Base-by-base conservation (phyloP, 2,113 vertebrate species). In the Microtus pennsylvanicus region DNA sequence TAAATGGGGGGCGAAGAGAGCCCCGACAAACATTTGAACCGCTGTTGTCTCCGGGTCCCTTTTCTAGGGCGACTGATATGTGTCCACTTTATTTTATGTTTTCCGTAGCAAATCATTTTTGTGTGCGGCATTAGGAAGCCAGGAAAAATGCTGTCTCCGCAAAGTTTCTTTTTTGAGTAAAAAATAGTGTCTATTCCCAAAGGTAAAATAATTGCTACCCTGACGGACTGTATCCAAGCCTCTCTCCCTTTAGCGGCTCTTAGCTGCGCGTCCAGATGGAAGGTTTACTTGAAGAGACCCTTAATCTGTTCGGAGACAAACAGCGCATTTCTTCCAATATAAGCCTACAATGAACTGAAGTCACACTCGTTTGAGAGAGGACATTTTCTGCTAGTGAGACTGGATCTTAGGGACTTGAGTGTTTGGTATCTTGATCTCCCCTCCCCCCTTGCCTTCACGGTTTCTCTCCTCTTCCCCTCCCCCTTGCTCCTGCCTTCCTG, bases 131-230 rank as follows among this genome's bases (percentile, higher is more conserved):
- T 94, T 88, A 75, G 58, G 87, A 94, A 95, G 50, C 50, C 90
- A 88, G 96, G 97, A 98, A 98, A 85, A 97, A 94, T 90, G 95
- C 88, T 95, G 93, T 95, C 95, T 97, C 80, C 78, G 96, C 96
- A 98, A 98, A 98, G 81, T 85, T 85, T 65, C 82, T 45, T 85
- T 72, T 65, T 97, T 63, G 94, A 97, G 45, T 97, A 97, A 98
- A 98, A 98, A 98, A 95, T 96, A 97, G 89, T 98, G 97, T 97
- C 95, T 91, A 94, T 97, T 98, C 97, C 96, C 92, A 83, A 96
- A 98, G 97, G 97, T 98, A 95, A 96, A 97, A 97, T 96, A 98
- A 96, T 97, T 96, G 93, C 93, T 91, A 75, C 87, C 85, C 82
- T 83, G 94, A 94, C 82, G 82, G 87, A 70, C 90, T 90, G 69